Conservation (phyloP, 2,888 invertebrate genomes). For the Pterostichus niger region DNA sequence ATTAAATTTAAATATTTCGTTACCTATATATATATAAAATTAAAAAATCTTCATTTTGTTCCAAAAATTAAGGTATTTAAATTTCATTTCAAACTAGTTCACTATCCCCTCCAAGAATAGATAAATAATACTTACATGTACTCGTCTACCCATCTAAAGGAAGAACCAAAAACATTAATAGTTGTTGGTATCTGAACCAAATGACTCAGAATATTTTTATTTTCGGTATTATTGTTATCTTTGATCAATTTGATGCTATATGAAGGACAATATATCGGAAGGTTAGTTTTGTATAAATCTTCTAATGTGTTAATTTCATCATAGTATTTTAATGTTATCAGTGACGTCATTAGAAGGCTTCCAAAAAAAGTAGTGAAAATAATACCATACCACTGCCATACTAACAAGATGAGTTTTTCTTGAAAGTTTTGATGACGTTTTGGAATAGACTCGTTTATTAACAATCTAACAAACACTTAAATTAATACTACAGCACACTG, state of each 20-base stretch:
- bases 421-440: background rate
- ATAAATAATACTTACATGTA: slow-evolving; percentile 26
- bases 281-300: slow-evolving; percentile 49
- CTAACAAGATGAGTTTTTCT: slow-evolving; percentile 12
- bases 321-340: slow-evolving; percentile 31
- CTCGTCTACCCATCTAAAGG: slow-evolving; percentile 5
- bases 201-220: background rate
- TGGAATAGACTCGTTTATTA: slow-evolving; percentile 25
- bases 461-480: background rate
- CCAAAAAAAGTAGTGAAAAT: slow-evolving; percentile 39
- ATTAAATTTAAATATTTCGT: too few relatives aligned
- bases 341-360: background rate
- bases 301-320: slow-evolving; percentile 25
- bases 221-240: background rate
- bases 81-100: too few relatives aligned
- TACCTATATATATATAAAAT: too few relatives aligned
- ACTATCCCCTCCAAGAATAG: background rate
- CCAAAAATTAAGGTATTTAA: too few relatives aligned
- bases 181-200: background rate
- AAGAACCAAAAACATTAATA: slow-evolving; percentile 1
- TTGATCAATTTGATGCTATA: background rate
- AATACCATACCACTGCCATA: slow-evolving; percentile 17
- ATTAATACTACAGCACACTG: too few relatives aligned
- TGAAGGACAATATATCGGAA: background rate
- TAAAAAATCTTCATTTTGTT: too few relatives aligned